These are phyloP conservation scores for Megaceryle maxima DNA, from an alignment of 2,113 vertebrate species.

Conservation along the genomic window DNA sequence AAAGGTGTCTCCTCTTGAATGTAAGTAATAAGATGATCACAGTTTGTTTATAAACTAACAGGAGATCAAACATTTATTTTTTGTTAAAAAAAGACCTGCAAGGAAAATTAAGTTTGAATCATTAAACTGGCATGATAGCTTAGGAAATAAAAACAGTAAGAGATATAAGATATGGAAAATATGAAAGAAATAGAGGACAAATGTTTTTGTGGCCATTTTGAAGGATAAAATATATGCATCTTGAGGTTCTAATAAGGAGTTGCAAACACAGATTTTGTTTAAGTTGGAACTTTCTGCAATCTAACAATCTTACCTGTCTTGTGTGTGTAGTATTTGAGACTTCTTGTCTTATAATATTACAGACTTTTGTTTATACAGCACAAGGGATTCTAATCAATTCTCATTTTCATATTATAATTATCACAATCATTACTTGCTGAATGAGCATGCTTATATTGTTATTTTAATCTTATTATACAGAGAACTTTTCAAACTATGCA, in stretches of 20 bases:
- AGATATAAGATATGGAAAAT: neutral
- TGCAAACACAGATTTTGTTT: neutral
- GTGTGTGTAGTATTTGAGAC: neutral
- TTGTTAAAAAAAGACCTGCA: neutral
- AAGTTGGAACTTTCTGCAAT: neutral
- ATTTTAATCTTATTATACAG: neutral
- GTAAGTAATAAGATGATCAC: neutral
- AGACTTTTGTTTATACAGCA: neutral
- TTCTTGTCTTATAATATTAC: neutral
- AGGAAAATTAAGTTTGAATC: neutral
- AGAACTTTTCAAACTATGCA: neutral
- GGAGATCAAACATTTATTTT: neutral
- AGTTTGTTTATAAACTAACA: neutral
- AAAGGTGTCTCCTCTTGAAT: neutral
- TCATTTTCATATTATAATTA: neutral
- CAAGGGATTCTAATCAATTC: neutral
- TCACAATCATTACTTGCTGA: neutral
- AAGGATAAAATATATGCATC: neutral
- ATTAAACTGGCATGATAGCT: neutral
- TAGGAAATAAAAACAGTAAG: neutral
- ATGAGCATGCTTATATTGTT: neutral
- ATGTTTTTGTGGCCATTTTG: neutral
- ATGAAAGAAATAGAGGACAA: neutral
- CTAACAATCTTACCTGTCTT: neutral
- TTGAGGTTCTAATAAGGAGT: neutral